These are phyloP conservation scores for Pyrgilauda ruficollis DNA, from an alignment of 2,113 vertebrate species.

Conservation along the genomic window DNA sequence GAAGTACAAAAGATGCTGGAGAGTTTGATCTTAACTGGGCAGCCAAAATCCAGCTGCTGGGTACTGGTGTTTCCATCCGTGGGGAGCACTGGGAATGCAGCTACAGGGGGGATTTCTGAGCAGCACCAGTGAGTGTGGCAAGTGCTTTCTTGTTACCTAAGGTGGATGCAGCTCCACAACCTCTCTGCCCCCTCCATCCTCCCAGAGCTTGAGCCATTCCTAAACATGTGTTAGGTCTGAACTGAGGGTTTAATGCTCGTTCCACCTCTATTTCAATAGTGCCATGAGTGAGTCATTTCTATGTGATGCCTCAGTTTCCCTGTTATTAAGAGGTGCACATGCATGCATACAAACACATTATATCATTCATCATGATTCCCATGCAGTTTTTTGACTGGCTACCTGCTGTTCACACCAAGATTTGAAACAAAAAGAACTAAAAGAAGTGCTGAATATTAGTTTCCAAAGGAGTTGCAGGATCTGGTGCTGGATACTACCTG, in stretches of 20 bases:
- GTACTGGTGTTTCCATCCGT: not conserved
- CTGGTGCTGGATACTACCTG: not conserved
- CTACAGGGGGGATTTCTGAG: not conserved
- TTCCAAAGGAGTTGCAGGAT: not conserved
- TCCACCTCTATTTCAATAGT: not conserved
- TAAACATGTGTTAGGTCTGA: not conserved
- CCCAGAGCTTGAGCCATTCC: not conserved
- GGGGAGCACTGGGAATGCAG: not conserved
- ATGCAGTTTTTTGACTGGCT: not conserved
- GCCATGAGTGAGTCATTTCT: not conserved
- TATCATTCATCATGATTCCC: not conserved
- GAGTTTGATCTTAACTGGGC: not conserved
- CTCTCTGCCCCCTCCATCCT: not conserved
- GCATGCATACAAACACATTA: not conserved
- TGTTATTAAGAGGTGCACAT: constrained; percentile 36
- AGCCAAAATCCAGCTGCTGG: not conserved
- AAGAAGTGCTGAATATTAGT: not conserved
- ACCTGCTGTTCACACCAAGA: not conserved
- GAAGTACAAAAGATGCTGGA: not conserved
- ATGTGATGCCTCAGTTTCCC: constrained; percentile 44
- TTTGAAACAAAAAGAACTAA: not conserved
- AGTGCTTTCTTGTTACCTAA: not conserved
- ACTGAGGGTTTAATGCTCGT: not conserved
- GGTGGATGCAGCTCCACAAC: not conserved
- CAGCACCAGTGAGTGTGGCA: not conserved